phyloP scores from a whole-genome alignment of 2,888 invertebrate species.

The Apamea anceps region DNA sequence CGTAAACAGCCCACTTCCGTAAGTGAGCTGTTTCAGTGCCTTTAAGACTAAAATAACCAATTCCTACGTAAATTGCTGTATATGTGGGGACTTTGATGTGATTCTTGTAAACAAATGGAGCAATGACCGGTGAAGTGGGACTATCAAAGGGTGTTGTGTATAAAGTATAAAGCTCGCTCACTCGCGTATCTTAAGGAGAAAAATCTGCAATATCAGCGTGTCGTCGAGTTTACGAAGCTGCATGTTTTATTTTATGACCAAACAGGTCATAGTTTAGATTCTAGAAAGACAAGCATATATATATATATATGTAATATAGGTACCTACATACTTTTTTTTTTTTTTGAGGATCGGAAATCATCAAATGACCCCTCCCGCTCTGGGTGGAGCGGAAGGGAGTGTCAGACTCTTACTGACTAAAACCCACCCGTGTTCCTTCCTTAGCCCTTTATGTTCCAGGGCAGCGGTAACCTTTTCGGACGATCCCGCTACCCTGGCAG shows the following conservation, averaged over 20 bases:
- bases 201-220: slow-evolving; percentile 15
- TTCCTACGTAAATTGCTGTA: slow-evolving; percentile 11
- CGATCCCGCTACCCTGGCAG: no score
- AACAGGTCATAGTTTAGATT: no score
- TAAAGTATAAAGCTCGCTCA: slow-evolving; percentile 11
- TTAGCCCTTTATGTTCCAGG: no score
- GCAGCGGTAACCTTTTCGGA: no score
- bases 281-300: no score
- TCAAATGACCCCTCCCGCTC: no score
- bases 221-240: not conserved
- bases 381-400: no score
- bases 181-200: slow-evolving; percentile 10
- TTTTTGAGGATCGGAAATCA: no score
- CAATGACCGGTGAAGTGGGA: slow-evolving; percentile 49
- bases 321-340: no score
- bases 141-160: slow-evolving; percentile 43
- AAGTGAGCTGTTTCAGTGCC: not conserved
- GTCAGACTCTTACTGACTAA: no score
- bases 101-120: slow-evolving; percentile 46
- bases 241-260: slow-evolving; percentile 8
- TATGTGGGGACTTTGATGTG: slow-evolving; percentile 15
- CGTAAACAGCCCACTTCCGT: not conserved
- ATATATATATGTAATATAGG: no score
- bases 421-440: no score
- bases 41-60: not conserved